These are phyloP conservation scores for Anarsia innoxiella DNA, from an alignment of 2,888 invertebrate genomes.

Conservation along the genomic window DNA sequence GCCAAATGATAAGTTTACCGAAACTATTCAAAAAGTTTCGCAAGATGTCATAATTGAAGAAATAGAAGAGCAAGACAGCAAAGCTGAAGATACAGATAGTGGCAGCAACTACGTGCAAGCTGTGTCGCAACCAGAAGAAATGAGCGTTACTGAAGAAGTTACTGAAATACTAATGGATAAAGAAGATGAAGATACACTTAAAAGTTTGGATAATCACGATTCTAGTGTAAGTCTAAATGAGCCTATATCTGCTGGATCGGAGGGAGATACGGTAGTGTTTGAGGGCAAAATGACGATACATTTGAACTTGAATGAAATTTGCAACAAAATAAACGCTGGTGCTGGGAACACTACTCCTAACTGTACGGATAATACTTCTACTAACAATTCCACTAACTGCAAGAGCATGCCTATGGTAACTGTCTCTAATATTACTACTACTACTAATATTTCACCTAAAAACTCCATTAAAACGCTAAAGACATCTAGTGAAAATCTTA, in stretches of 20 bases:
- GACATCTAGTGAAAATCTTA: constrained; percentile 36
- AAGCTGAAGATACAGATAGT: constrained; percentile 56
- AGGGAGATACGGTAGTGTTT: constrained; percentile 69
- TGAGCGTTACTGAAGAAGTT: constrained; percentile 59
- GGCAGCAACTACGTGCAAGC: constrained; percentile 64
- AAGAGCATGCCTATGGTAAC: constrained; percentile 74
- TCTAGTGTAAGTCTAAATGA: constrained; percentile 75
- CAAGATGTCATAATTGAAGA: constrained; percentile 67
- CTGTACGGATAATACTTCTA: constrained; percentile 41
- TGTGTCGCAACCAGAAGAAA: constrained; percentile 59
- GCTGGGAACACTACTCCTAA: constrained; percentile 49
- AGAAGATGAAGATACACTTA: constrained; percentile 69
- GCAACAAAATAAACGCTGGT: constrained; percentile 64
- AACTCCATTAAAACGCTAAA: constrained; percentile 68
- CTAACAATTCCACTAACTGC: constrained; percentile 55
- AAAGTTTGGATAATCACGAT: constrained; percentile 71
- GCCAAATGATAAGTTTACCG: constrained; percentile 29
- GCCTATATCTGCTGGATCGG: constrained; percentile 59
- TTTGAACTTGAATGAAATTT: constrained; percentile 68
- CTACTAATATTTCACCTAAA: constrained; percentile 71
- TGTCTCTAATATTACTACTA: constrained; percentile 73
- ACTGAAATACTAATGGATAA: constrained; percentile 70
- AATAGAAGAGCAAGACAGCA: constrained; percentile 53
- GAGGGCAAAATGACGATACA: constrained; percentile 74
- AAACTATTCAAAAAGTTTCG: constrained; percentile 35